Base-by-base conservation (phyloP, 2,888 invertebrate genomes). In the Polyommatus icarus region DNA sequence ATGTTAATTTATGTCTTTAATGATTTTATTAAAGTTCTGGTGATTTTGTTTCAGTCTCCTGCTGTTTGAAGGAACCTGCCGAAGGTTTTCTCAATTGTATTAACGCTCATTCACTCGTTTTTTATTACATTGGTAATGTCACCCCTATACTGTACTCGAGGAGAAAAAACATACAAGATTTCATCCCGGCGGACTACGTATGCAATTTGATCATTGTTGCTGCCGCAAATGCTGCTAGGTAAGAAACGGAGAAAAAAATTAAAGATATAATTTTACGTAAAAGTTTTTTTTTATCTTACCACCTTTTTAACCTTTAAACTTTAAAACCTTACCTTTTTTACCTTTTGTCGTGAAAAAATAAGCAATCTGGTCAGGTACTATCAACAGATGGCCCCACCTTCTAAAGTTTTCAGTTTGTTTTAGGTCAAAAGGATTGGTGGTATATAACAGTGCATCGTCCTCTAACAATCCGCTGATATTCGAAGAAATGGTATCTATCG, bases 71-170 rank as follows among this genome's bases (percentile, higher is more conserved):
- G 79, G 97, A 97, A 84, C 97, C 97, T 0, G 89, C 96, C 79
- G 95, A 96, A 84, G 98, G 98, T 76, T 99, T 99, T 99, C 96
- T 98, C 80, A 99, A 99, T 89, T 98, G 98, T 89, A 96, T 97
- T 93, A 98, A 97, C 87, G 98, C 98, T 61, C 96, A 96, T 18
- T 96, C 97, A 77, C 96, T 95, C 85, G 90, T 96, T 46, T 91
- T 96, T 91, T 92, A 96, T 80, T 95, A 95, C 71, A 94, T 95
- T 29, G 95, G 95, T 78, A 95, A 95, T 12, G 3, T 24, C 61
- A 24, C 12, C 1, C 24, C 61, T 12, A 61, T 61, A 24, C 12
- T 98, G 95, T 92, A 96, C 83, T 97, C 97, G 84, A 95, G 96
- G 83, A 94, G 95, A 79, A 91, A 95, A 81, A 95, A 96, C 87